Base-by-base conservation (phyloP, 2,797 vertebrate species). In the Pseudochirops cupreus region DNA sequence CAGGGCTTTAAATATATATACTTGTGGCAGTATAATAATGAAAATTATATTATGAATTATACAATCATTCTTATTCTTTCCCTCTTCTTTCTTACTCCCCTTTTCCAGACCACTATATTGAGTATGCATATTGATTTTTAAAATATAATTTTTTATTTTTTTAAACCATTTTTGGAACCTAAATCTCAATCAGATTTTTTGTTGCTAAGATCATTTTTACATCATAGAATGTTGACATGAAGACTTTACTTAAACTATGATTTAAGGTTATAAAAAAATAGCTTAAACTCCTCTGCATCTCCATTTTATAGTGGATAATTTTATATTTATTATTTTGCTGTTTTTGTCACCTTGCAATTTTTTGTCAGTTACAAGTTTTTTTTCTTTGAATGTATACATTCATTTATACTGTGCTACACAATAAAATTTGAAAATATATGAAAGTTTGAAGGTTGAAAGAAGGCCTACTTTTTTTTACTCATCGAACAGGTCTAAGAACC, bases 301-400 rank as follows among this genome's bases (percentile, higher is more conserved):
- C 12, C 87, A 59, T 90, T 62, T 92, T 67, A 93, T 95, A 92
- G 91, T 89, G 33, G 59, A 16, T 39, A 13, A 52, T 56, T 91
- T 46, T 46, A 91, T 58, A 56, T 5, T 55, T 92, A 46, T 92
- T 93, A 94, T 52, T 94, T 95, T 94, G 54, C 53, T 91, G 91
- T 58, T 94, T 93, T 18, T 90, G 12, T n/a, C 93, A 39, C 29
- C 5, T 46, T 95, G 57, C 53, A 90, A 90, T 54, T 54, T 54
- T 54, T 54, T 54, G 53, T 91, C 54, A 94, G 59, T 93, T 94
- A 91, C 29, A 55, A 10, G 58, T 62, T 92, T 87, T 92, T 62
- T 74, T 96, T 46, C 5, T 56, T 31, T 94, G 87, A 53, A 74
- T 93, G 46, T 93, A 21, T 87, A 50, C 91, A 94, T 95, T 93